phyloP scores from a whole-genome alignment of 2,113 vertebrate genomes.

The Dinomys branickii region DNA sequence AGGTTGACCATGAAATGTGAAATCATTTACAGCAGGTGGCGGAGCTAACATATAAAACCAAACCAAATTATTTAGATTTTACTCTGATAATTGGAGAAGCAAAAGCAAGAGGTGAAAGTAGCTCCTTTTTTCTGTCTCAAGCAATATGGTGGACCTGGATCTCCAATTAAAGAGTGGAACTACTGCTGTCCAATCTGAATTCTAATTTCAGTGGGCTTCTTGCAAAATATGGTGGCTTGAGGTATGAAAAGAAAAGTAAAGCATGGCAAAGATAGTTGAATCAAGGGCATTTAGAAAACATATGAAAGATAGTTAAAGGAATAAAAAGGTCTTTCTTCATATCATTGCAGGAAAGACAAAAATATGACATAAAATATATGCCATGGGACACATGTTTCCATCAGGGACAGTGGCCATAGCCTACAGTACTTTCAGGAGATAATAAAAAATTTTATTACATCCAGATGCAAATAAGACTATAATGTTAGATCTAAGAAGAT shows the following conservation, averaged over 20 bases:
- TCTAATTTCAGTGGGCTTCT: not conserved
- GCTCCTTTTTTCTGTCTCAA: too few species aligned
- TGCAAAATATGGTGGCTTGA: not conserved
- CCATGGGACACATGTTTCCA: not conserved
- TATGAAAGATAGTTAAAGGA: not conserved
- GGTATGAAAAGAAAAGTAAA: not conserved
- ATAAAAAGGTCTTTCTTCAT: not conserved
- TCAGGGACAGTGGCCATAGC: not conserved
- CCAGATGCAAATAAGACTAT: not conserved
- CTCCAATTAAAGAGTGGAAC: not conserved
- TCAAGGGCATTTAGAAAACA: not conserved
- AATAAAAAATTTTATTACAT: conserved; percentile 23
- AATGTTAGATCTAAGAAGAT: not conserved
- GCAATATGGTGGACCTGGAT: not conserved
- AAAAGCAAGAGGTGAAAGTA: not conserved
- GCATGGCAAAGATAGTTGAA: not conserved
- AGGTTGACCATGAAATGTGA: not conserved
- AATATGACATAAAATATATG: not conserved
- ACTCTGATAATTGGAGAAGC: not conserved
- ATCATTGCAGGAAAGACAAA: not conserved
- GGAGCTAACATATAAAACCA: not conserved
- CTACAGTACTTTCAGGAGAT: not conserved
- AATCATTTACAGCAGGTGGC: not conserved
- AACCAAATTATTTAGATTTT: not conserved
- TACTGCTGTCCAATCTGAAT: not conserved